Conservation (phyloP, 1,140 invertebrate genomes). For the Philaenus spumarius region DNA sequence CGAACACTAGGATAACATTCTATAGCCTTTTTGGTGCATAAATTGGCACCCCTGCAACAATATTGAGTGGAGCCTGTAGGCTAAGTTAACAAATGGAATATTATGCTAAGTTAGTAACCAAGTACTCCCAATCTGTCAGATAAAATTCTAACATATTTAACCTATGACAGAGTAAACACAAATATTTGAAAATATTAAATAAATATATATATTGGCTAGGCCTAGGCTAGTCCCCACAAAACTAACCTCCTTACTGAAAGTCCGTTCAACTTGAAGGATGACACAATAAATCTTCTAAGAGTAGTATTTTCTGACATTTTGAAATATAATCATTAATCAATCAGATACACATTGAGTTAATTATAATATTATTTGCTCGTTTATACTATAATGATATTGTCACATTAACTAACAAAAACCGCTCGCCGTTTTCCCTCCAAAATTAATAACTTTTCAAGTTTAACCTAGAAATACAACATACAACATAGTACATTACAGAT, state of each 20-base stretch:
- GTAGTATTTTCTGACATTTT: slow-evolving; percentile 14
- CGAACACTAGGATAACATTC: no score
- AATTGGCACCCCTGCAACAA: no score
- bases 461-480: no score
- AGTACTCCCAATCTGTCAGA: background rate
- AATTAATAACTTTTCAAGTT: no score
- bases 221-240: background rate
- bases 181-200: background rate
- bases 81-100: background rate
- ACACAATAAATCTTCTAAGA: slow-evolving; percentile 17
- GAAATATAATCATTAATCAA: no score
- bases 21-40: no score
- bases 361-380: no score
- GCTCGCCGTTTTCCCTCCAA: no score
- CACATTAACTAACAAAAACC: no score
- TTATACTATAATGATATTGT: no score
- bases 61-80: background rate
- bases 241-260: slow-evolving; percentile 20
- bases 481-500: no score
- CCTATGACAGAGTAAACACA: background rate
- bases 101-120: background rate
- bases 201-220: background rate
- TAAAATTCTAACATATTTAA: background rate
- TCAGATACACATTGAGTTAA: no score
- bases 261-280: slow-evolving; percentile 23